These are phyloP conservation scores for Peromyscus melanophrys DNA, from an alignment of 2,797 vertebrate genomes.

Conservation along the genomic window DNA sequence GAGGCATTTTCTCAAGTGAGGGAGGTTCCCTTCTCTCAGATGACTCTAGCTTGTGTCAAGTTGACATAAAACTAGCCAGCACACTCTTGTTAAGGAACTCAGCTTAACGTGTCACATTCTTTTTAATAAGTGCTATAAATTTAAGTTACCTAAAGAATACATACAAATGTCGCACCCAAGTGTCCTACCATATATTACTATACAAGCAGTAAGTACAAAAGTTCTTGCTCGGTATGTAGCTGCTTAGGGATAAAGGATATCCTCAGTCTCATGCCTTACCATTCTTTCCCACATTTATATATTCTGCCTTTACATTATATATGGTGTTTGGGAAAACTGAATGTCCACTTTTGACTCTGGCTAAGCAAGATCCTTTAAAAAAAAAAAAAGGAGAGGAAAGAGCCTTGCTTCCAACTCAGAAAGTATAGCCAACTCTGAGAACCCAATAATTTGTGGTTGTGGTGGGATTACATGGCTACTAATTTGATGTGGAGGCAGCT, in stretches of 20 bases:
- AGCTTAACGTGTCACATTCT: conserved; percentile 6
- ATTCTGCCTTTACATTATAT: background rate
- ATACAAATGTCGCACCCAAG: background rate
- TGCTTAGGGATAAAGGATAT: background rate
- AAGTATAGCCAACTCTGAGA: background rate
- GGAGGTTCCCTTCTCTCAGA: background rate
- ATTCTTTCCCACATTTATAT: background rate
- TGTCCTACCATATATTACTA: background rate
- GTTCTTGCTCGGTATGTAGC: background rate
- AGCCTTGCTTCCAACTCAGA: background rate
- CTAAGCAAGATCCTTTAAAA: background rate
- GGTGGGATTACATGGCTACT: background rate
- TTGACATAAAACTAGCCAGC: background rate
- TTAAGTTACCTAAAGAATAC: background rate
- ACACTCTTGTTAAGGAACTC: background rate
- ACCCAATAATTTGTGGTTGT: background rate
- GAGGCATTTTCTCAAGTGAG: background rate
- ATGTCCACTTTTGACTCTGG: background rate
- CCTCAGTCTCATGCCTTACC: too few species aligned
- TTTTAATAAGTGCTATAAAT: conserved; percentile 44
- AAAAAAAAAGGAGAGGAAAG: background rate
- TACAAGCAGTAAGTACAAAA: background rate
- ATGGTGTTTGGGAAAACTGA: background rate
- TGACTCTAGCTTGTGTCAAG: background rate
- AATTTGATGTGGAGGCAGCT: background rate